Conservation (phyloP, 2,797 vertebrate species). For the Myotis findleyi region DNA sequence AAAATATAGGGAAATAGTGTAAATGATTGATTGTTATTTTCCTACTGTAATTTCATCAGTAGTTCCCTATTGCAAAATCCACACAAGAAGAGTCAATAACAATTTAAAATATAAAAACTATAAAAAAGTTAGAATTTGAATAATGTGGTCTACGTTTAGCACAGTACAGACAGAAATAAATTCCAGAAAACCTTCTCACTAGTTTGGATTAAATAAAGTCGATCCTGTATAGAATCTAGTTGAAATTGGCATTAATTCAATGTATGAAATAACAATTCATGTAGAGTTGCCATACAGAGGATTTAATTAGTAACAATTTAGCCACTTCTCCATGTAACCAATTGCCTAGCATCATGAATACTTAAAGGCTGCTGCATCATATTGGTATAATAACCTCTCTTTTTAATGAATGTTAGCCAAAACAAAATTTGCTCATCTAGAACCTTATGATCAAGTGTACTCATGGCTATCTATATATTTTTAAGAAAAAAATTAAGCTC, state of each 20-base stretch:
- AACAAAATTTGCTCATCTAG: conserved; percentile 14
- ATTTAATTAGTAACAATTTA: conserved; percentile 40
- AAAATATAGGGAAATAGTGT: not conserved
- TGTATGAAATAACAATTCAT: not conserved
- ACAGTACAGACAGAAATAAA: not conserved
- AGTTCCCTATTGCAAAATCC: not conserved
- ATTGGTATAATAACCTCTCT: conserved; percentile 10
- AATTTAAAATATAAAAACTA: not conserved
- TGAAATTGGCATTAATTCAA: not conserved
- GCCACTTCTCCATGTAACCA: not conserved
- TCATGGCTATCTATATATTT: not conserved
- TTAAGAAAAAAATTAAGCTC: conserved; percentile 2
- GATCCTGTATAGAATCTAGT: not conserved
- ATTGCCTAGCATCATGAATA: not conserved
- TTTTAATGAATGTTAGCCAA: conserved; percentile 41
- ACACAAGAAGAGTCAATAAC: not conserved
- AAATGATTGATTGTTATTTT: not conserved
- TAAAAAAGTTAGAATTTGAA: not conserved
- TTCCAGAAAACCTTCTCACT: not conserved
- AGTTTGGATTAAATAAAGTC: not conserved
- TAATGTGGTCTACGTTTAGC: conserved; percentile 1
- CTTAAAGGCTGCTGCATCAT: not conserved
- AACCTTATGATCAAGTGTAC: not conserved
- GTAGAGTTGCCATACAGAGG: not conserved
- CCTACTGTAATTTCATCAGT: not conserved